phyloP scores from a whole-genome alignment of 2,113 vertebrate genomes.

The Loxodonta africana region DNA sequence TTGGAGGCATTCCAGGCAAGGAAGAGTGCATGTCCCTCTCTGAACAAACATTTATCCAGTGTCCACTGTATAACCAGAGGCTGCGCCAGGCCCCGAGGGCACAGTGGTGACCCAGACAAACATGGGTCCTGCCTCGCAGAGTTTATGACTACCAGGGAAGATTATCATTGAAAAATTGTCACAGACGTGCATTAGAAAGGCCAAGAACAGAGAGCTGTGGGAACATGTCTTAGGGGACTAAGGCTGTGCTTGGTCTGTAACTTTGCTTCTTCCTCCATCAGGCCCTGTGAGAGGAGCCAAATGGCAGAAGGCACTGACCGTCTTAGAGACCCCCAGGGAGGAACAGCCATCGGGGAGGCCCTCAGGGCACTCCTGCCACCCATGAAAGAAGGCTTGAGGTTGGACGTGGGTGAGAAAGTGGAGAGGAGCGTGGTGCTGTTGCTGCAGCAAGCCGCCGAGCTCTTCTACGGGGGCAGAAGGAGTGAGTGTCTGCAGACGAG shows the following conservation, averaged over 20 bases:
- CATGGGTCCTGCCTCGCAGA: too few relatives aligned
- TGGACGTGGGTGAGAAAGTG: constrained; percentile 87
- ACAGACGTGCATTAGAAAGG: background rate
- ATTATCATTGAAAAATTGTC: background rate
- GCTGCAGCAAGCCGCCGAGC: constrained; percentile 84
- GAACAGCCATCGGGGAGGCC: constrained; percentile 83
- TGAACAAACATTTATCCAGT: background rate
- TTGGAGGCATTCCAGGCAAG: background rate
- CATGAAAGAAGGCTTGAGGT: constrained; percentile 84
- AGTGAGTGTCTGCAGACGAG: constrained; percentile 80
- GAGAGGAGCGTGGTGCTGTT: constrained; percentile 85
- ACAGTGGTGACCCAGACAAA: background rate
- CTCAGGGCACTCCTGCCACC: constrained; percentile 87
- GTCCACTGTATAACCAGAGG: rapidly evolving
- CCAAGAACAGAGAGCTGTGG: background rate
- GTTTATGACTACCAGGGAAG: background rate
- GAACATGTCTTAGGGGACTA: background rate
- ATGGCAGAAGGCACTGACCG: background rate
- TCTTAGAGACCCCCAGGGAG: rapidly evolving
- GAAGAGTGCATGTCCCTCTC: background rate
- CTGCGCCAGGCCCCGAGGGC: background rate
- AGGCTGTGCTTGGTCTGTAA: background rate
- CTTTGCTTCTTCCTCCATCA: background rate
- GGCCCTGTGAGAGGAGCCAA: background rate
- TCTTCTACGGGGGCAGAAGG: constrained; percentile 83